Percentiles rank a stretch among this genome's conserved stretches.
phyloP scores from a whole-genome alignment of 35 echinoderm and acorn worm genomes.

The Anneissia japonica region DNA sequence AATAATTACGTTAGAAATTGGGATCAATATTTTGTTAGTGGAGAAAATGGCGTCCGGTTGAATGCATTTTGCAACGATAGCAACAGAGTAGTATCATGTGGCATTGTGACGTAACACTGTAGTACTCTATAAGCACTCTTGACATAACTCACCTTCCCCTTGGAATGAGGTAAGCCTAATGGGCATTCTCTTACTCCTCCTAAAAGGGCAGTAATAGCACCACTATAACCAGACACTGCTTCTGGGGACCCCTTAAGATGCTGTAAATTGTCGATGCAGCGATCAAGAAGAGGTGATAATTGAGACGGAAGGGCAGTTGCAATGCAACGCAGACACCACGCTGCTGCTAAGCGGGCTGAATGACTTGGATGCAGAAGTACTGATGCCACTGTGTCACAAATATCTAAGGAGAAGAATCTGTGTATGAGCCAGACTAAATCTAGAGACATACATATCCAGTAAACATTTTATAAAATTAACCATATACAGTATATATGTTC shows the following conservation, averaged over 20 bases:
- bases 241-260: constrained; percentile 83
- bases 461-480: too few species aligned
- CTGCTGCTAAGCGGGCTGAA: constrained; percentile 72
- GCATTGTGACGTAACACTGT: not conserved
- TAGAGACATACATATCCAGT: too few species aligned
- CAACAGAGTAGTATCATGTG: too few species aligned
- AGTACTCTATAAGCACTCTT: too few species aligned
- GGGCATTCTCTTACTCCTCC: constrained; percentile 86
- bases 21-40: too few species aligned
- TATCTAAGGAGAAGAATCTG: constrained; percentile 46
- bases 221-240: constrained; percentile 95
- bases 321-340: constrained; percentile 92
- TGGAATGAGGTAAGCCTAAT: constrained; percentile 86
- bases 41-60: too few species aligned
- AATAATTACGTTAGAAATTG: too few species aligned
- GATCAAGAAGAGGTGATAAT: constrained; percentile 71
- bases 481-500: too few species aligned
- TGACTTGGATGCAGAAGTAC: constrained; percentile 91
- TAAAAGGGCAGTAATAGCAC: constrained; percentile 81
- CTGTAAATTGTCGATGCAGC: constrained; percentile 69
- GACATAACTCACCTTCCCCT: constrained; percentile 77
- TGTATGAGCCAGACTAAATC: too few species aligned
- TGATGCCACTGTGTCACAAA: constrained; percentile 71
- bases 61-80: too few species aligned
- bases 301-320: constrained; percentile 87